Conservation (phyloP, 2,797 vertebrate species). For the Pelochelys cantorii region DNA sequence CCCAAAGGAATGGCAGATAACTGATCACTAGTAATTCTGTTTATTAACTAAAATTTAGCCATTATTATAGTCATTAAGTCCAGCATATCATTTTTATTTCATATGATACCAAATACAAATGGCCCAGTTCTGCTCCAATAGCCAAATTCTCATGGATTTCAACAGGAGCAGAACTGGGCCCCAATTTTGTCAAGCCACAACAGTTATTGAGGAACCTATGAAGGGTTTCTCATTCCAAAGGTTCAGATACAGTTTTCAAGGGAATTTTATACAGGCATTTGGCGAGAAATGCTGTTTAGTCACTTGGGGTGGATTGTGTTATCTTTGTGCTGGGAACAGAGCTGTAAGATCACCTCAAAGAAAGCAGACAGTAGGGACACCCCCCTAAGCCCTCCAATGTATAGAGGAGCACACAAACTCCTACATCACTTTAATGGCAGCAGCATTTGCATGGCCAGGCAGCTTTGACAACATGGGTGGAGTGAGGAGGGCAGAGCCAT, state of each 20-base stretch:
- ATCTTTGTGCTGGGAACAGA: not conserved
- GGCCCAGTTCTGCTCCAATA: not conserved
- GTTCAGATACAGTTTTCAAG: not conserved
- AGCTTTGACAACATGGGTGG: not conserved
- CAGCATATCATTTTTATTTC: slow-evolving; percentile 7
- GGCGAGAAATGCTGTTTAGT: not conserved
- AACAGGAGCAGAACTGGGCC: not conserved
- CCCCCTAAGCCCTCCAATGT: not conserved
- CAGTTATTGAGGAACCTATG: fast-evolving
- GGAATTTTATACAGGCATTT: not conserved
- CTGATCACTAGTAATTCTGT: slow-evolving; percentile 8
- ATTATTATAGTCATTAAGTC: not conserved
- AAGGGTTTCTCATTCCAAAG: not conserved
- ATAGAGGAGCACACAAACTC: not conserved
- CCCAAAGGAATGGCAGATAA: slow-evolving; percentile 26
- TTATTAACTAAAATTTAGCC: slow-evolving; percentile 12
- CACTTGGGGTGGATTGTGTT: not conserved
- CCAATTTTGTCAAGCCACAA: not conserved
- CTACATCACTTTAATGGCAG: not conserved
- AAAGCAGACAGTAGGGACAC: not conserved
- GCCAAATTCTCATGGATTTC: not conserved
- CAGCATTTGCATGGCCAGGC: not conserved
- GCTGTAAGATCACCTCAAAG: not conserved
- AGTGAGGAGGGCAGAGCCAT: not conserved
- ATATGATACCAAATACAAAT: not conserved